Conservation (phyloP, 2,888 invertebrate genomes). For the Mesopsocus fuscifrons region DNA sequence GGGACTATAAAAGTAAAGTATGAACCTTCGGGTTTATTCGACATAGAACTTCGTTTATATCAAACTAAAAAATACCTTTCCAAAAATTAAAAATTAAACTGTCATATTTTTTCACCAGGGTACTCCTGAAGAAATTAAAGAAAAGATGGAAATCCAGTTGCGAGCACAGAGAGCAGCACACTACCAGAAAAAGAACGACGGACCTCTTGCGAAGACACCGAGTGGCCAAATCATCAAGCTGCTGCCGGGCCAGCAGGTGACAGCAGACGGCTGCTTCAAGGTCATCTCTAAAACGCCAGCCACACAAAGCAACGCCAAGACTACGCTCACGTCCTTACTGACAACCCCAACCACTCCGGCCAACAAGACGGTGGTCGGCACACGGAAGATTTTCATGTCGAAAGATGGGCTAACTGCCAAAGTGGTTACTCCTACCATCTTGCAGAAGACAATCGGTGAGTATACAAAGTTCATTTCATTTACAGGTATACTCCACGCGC, state of each 20-base stretch:
- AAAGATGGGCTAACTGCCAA: constrained; percentile 50
- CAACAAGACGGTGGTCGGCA: constrained; percentile 45
- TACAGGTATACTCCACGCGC: no score
- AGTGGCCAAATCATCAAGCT: constrained; percentile 32
- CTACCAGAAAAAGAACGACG: constrained; percentile 65
- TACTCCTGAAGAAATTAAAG: constrained; percentile 57
- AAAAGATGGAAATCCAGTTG: constrained; percentile 81
- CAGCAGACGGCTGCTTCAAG: constrained; percentile 21
- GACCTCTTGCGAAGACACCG: constrained; percentile 27
- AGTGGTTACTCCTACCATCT: constrained; percentile 35
- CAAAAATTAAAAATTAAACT: no score
- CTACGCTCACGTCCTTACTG: constrained; percentile 40
- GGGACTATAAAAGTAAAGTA: no score
- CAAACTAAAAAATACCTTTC: no score
- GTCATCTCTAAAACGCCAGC: constrained; percentile 38
- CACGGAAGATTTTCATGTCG: constrained; percentile 52
- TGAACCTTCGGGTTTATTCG: no score
- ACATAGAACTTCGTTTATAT: no score
- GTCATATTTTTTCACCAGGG: no score
- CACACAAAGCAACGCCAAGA: constrained; percentile 25
- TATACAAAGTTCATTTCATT: no score
- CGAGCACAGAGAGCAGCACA: constrained; percentile 74
- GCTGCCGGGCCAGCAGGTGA: constrained; percentile 23
- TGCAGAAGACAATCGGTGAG: constrained; percentile 32
- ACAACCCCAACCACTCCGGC: constrained; percentile 38